Evolutionary conservation across 2,888 invertebrate species (phyloP).

Genomic region (Agrenia bidenticulata): DNA sequence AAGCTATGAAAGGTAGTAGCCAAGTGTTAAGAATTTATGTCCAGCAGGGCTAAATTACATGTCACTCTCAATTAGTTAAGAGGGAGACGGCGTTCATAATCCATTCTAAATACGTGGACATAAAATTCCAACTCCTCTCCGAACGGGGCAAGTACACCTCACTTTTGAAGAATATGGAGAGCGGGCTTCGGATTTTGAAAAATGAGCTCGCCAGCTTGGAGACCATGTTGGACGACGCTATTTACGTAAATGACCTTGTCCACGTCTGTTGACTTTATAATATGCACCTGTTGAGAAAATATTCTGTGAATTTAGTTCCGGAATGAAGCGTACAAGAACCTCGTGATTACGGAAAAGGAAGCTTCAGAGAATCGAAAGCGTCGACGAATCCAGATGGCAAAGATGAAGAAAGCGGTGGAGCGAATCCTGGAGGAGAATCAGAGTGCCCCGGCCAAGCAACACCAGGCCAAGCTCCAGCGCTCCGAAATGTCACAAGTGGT

Average conservation of each 20-base stretch:
- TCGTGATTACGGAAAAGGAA: slow-evolving; percentile 48
- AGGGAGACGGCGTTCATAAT: slow-evolving; percentile 49
- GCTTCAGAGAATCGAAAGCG: slow-evolving; percentile 47
- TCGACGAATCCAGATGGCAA: slow-evolving; percentile 48
- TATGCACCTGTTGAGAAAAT: neutral
- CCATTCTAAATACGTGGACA: slow-evolving; percentile 47
- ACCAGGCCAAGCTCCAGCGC: slow-evolving; percentile 11
- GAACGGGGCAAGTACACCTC: slow-evolving; percentile 49
- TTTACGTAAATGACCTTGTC: slow-evolving; percentile 39
- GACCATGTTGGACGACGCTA: slow-evolving; percentile 50
- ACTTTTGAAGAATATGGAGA: slow-evolving; percentile 42
- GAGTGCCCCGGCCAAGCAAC: slow-evolving; percentile 24
- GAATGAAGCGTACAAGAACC: slow-evolving; percentile 45
- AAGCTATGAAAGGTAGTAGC: slow-evolving; percentile 42
- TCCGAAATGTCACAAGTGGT: neutral
- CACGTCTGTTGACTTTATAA: neutral
- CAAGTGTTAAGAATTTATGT: too few relatives aligned
- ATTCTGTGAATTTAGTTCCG: too few relatives aligned
- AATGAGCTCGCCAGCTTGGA: slow-evolving; percentile 45
- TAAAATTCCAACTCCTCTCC: slow-evolving; percentile 45
- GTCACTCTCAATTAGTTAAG: slow-evolving; percentile 44
- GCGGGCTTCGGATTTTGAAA: slow-evolving; percentile 37
- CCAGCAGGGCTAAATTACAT: too few relatives aligned
- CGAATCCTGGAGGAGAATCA: slow-evolving; percentile 46
- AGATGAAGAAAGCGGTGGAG: slow-evolving; percentile 51